These are phyloP conservation scores for Ochropacha duplaris DNA, from an alignment of 2,888 invertebrate species.

Conservation along the genomic window DNA sequence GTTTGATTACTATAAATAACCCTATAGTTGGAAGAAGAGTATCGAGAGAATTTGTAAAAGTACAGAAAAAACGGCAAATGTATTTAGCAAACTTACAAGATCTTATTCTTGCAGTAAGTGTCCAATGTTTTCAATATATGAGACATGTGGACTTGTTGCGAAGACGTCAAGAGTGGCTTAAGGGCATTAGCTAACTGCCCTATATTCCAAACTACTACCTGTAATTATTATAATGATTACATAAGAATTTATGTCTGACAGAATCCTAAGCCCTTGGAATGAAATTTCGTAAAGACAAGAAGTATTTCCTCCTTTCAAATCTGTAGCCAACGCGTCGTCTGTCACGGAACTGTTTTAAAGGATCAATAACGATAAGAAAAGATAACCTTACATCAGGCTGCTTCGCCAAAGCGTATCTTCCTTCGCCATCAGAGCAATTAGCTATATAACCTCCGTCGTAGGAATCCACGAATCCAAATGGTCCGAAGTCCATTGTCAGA, in stretches of 20 bases:
- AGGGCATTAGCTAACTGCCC: slow-evolving; percentile 83
- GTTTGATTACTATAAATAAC: background rate
- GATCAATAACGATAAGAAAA: background rate
- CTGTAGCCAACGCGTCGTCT: too few species aligned
- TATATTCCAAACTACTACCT: slow-evolving; percentile 85
- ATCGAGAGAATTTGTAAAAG: too few species aligned
- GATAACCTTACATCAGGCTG: slow-evolving; percentile 80
- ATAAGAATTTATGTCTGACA: too few species aligned
- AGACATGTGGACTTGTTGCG: slow-evolving; percentile 71
- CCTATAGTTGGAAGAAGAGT: too few species aligned
- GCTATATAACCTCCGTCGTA: slow-evolving; percentile 85
- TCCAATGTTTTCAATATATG: slow-evolving; percentile 73
- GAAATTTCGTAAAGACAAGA: too few species aligned
- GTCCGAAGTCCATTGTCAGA: slow-evolving; percentile 86
- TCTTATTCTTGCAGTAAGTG: slow-evolving; percentile 75
- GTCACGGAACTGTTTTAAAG: too few species aligned
- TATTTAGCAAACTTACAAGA: slow-evolving; percentile 52
- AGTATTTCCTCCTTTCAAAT: too few species aligned
- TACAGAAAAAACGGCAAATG: too few species aligned
- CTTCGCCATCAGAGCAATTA: slow-evolving; percentile 85
- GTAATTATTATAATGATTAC: slow-evolving; percentile 5
- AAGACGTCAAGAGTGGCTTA: slow-evolving; percentile 70
- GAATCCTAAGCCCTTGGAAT: too few species aligned
- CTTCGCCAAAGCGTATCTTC: slow-evolving; percentile 82
- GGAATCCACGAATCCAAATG: slow-evolving; percentile 86